These are phyloP conservation scores for Macrosteles quadrilineatus DNA, from an alignment of 1,140 invertebrate species.

Conservation along the genomic window DNA sequence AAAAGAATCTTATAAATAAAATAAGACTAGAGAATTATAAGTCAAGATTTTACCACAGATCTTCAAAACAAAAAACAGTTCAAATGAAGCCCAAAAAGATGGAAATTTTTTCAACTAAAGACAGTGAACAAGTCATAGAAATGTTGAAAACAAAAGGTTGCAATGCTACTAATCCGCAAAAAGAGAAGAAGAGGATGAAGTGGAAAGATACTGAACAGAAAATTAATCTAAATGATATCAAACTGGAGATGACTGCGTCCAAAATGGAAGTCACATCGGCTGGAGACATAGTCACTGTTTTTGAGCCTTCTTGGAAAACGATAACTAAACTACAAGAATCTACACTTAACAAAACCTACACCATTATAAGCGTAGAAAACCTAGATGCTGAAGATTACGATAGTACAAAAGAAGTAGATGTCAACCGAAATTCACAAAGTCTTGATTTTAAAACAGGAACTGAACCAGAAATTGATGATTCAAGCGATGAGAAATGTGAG, in stretches of 20 bases:
- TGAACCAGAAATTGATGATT: no score
- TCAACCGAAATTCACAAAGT: no score
- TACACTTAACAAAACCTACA: not conserved
- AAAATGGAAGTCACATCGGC: conserved; percentile 6
- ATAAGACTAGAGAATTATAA: conserved; percentile 14
- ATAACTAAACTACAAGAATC: not conserved
- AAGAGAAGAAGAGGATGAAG: not conserved
- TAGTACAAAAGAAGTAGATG: no score
- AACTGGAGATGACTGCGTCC: conserved; percentile 13
- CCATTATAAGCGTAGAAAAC: not conserved
- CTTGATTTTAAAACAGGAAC: no score
- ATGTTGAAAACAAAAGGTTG: not conserved
- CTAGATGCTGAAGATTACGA: no score
- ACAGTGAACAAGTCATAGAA: conserved; percentile 20
- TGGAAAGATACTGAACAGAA: not conserved
- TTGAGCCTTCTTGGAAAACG: conserved; percentile 1
- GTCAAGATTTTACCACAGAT: not conserved
- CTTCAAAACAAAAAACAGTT: not conserved
- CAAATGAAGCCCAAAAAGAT: not conserved
- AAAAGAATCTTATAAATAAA: not conserved
- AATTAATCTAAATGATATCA: not conserved
- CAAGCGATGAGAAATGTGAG: no score
- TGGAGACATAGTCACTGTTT: not conserved
- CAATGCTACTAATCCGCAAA: not conserved
- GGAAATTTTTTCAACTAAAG: not conserved